Conservation (phyloP, 2,113 vertebrate genomes). For the Limanda limanda region DNA sequence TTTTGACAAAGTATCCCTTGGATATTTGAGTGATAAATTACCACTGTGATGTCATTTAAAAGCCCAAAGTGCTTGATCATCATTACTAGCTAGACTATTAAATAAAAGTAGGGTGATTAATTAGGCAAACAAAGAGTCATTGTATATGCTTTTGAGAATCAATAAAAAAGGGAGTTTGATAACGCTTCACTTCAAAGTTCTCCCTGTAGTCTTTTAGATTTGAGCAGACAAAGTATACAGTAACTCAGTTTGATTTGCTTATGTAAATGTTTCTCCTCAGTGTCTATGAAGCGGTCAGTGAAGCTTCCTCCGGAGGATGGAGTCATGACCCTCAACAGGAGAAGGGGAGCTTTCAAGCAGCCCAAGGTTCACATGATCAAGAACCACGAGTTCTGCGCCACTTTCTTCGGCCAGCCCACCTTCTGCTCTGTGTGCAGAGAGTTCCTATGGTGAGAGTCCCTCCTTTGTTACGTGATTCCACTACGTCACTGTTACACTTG, state of each 20-base stretch:
- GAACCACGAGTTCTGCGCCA: slow-evolving; percentile 95
- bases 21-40: not conserved
- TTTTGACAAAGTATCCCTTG: not conserved
- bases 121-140: not conserved
- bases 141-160: too few species aligned
- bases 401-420: slow-evolving; percentile 95
- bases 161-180: not conserved
- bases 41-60: too few species aligned
- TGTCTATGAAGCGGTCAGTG: slow-evolving; percentile 36
- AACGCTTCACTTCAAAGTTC: not conserved
- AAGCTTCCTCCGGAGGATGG: slow-evolving; percentile 80
- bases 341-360: slow-evolving; percentile 96
- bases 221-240: not conserved
- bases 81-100: too few species aligned
- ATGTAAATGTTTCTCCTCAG: slow-evolving; percentile 30
- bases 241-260: not conserved
- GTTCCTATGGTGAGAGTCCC: slow-evolving; percentile 92
- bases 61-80: too few species aligned
- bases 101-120: too few species aligned
- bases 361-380: slow-evolving; percentile 95
- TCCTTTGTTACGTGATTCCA: not conserved
- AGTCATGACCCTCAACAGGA: slow-evolving; percentile 88
- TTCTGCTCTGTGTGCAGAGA: slow-evolving; percentile 98
- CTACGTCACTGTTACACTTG: not conserved
- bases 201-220: not conserved